A percentile compares a stretch with the other conserved stretches of the same genome.
phyloP scores from a whole-genome alignment of 2,113 vertebrate genomes.

The Phaethornis superciliosus region DNA sequence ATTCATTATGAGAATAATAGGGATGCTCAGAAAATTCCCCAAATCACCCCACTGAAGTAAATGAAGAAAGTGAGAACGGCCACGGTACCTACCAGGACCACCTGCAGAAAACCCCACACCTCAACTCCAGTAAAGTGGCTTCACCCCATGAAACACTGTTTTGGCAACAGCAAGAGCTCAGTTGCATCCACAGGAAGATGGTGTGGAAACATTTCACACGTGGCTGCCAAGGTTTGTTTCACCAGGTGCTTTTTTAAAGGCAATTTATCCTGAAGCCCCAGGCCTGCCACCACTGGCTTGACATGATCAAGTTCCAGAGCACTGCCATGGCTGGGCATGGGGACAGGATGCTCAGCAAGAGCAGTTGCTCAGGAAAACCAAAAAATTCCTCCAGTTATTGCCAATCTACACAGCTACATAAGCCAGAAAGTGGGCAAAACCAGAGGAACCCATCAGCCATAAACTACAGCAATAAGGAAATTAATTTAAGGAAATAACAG shows the following conservation, averaged over 20 bases:
- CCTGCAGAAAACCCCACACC: neutral
- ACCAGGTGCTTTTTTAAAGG: constrained; percentile 2
- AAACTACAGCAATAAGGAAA: neutral
- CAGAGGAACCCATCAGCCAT: neutral
- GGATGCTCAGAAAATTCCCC: neutral
- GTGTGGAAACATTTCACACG: neutral
- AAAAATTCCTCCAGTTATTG: neutral
- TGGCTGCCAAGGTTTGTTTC: neutral
- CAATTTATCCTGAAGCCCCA: neutral
- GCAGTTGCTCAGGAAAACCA: neutral
- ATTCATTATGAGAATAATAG: neutral
- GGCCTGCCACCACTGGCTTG: neutral
- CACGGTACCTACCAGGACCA: neutral
- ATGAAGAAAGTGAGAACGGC: neutral
- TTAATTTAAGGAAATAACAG: neutral
- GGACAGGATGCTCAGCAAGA: neutral
- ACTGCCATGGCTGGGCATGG: neutral
- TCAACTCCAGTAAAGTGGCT: neutral
- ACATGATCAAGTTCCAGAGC: neutral
- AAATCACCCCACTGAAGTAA: neutral
- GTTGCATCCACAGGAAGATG: neutral
- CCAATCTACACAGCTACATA: neutral
- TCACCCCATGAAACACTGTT: neutral
- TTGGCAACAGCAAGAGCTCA: neutral
- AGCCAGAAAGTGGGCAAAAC: neutral